These are phyloP conservation scores for Watersipora subatra DNA, from an alignment of 1,140 invertebrate genomes.

Conservation along the genomic window DNA sequence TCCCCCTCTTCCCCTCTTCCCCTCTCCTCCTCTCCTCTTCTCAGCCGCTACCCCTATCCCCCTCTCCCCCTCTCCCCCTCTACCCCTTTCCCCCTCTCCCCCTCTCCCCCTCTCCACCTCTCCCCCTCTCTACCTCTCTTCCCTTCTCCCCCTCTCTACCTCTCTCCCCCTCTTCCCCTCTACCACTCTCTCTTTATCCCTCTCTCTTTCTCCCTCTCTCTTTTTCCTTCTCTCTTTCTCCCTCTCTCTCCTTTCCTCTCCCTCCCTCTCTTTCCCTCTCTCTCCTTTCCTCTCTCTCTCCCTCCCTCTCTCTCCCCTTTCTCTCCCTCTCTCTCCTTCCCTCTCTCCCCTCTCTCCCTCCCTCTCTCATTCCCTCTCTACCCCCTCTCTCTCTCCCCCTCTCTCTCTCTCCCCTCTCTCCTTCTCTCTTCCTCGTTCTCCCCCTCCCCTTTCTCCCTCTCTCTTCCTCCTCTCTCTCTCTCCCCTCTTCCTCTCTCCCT, in stretches of 20 bases:
- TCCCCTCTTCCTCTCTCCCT: not conserved
- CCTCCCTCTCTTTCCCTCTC: no score
- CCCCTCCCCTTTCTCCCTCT: not conserved
- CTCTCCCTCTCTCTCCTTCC: no score
- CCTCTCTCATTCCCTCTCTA: not conserved
- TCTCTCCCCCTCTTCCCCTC: not conserved
- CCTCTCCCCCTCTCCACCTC: no score
- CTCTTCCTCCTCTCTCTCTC: not conserved
- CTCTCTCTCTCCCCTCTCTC: not conserved
- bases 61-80: no score
- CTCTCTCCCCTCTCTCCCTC: not conserved
- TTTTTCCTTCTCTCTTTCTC: not conserved
- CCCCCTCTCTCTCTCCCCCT: not conserved
- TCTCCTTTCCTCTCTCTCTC: no score
- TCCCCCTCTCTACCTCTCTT: no score
- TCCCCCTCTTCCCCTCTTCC: not conserved
- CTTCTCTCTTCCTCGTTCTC: no score
- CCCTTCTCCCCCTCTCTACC: no score
- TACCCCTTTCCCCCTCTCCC: no score
- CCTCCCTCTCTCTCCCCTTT: no score
- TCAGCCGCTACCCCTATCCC: no score
- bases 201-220: not conserved
- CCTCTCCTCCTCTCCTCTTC: not conserved
- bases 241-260: no score
- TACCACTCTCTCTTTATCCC: not conserved